A percentile compares a stretch with the other conserved stretches of the same genome.
Evolutionary conservation across 2,113 vertebrate species (phyloP).

Genomic region (Perccottus glenii): DNA sequence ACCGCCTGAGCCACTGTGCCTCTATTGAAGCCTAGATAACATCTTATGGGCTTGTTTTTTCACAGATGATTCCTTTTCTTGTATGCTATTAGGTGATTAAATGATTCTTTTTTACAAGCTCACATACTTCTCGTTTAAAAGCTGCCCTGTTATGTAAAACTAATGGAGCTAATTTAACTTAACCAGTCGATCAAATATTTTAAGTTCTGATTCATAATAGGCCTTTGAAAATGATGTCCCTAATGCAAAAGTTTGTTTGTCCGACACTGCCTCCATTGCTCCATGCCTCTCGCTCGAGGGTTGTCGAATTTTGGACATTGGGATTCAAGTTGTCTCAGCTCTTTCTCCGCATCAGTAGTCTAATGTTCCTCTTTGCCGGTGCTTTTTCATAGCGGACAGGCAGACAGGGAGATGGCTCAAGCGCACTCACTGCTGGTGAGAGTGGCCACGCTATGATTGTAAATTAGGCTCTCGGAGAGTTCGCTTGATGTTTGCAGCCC

Average conservation of each 20-base stretch:
- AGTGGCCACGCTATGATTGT: constrained; percentile 8
- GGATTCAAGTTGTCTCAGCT: constrained; percentile 28
- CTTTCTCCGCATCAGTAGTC: constrained; percentile 20
- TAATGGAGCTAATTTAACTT: background rate
- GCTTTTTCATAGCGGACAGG: constrained; percentile 19
- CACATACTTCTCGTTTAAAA: no score
- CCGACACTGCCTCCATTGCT: background rate
- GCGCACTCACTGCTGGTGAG: background rate
- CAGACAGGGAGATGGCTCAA: constrained; percentile 6
- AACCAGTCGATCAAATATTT: background rate
- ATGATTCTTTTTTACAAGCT: no score
- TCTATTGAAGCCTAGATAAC: no score
- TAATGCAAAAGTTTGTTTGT: constrained; percentile 10
- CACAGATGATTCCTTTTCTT: no score
- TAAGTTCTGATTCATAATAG: constrained; percentile 1
- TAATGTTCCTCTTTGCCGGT: constrained; percentile 9
- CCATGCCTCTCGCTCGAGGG: constrained; percentile 15
- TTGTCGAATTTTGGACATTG: constrained; percentile 14
- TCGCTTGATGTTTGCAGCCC: constrained; percentile 12
- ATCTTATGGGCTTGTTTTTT: no score
- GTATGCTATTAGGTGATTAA: no score
- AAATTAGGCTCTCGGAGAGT: constrained; percentile 26
- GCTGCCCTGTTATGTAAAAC: background rate
- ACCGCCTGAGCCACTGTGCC: no score
- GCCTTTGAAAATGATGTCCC: constrained; percentile 10